phyloP scores from a whole-genome alignment of 2,113 vertebrate species.

The Grallaria varia region DNA sequence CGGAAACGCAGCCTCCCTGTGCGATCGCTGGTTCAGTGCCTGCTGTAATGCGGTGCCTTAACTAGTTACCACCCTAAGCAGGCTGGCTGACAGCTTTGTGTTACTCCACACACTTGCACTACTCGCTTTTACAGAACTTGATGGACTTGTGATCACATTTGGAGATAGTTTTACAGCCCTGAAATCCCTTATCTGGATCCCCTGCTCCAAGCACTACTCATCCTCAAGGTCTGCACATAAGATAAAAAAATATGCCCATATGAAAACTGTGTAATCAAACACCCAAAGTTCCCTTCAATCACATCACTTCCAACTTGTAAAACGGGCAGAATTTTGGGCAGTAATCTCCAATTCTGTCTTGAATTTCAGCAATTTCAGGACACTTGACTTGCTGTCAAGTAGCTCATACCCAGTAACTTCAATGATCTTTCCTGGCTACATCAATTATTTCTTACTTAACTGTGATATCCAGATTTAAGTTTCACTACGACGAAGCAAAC shows the following conservation, averaged over 20 bases:
- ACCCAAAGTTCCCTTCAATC: not conserved
- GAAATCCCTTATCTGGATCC: not conserved
- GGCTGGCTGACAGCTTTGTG: not conserved
- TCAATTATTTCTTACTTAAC: not conserved
- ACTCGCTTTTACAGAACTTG: not conserved
- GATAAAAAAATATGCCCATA: not conserved
- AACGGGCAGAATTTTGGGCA: not conserved
- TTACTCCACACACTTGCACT: not conserved
- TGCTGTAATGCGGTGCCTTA: not conserved
- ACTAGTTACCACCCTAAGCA: not conserved
- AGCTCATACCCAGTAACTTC: not conserved
- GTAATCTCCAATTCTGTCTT: not conserved
- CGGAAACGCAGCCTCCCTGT: not conserved
- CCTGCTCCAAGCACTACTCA: not conserved
- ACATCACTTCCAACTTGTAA: not conserved
- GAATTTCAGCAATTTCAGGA: not conserved
- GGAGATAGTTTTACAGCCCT: not conserved
- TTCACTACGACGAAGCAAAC: not conserved
- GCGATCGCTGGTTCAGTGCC: not conserved
- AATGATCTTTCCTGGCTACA: not conserved
- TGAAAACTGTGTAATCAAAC: not conserved
- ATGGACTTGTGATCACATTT: rapidly evolving
- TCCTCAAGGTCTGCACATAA: not conserved
- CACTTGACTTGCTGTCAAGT: not conserved
- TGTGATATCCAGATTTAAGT: not conserved